phyloP scores from a whole-genome alignment of 1,140 invertebrate species.

The Aphaenogaster rudis region DNA sequence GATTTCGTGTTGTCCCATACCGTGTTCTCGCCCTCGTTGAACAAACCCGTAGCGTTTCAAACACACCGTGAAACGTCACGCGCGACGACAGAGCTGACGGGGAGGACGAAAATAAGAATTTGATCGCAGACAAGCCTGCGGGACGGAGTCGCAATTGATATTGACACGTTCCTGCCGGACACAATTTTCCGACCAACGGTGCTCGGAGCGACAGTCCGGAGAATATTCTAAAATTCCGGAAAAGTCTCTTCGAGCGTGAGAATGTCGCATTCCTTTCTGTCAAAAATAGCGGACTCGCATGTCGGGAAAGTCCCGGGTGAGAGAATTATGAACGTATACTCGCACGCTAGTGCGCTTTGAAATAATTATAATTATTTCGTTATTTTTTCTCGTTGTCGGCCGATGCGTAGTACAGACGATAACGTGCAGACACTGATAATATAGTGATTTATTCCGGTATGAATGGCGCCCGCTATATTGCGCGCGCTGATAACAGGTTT shows the following conservation, averaged over 20 bases:
- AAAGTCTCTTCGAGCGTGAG: background rate
- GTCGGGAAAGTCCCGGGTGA: background rate
- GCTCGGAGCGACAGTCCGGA: background rate
- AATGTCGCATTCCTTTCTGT: slow-evolving; percentile 4
- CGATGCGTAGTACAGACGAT: background rate
- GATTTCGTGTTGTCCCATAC: slow-evolving; percentile 27
- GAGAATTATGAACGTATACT: background rate
- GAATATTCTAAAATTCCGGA: background rate
- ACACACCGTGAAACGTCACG: background rate
- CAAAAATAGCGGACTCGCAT: background rate
- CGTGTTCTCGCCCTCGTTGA: background rate
- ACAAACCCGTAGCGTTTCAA: slow-evolving; percentile 2
- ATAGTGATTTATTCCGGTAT: slow-evolving; percentile 1
- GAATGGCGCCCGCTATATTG: slow-evolving; percentile 45
- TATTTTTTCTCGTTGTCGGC: background rate
- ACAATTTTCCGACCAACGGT: slow-evolving; percentile 19
- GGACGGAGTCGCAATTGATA: background rate
- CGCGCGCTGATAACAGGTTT: slow-evolving; percentile 49
- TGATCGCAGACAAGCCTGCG: background rate
- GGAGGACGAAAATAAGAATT: slow-evolving; percentile 16
- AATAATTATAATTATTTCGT: background rate
- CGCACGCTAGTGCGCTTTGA: no score
- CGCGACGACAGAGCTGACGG: background rate
- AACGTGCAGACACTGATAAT: slow-evolving; percentile 14
- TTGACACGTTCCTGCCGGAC: background rate